A percentile compares a stretch with the other conserved stretches of the same genome.
Evolutionary conservation across 2,797 vertebrate genomes (phyloP).

Genomic region (Spinus olivaceus): DNA sequence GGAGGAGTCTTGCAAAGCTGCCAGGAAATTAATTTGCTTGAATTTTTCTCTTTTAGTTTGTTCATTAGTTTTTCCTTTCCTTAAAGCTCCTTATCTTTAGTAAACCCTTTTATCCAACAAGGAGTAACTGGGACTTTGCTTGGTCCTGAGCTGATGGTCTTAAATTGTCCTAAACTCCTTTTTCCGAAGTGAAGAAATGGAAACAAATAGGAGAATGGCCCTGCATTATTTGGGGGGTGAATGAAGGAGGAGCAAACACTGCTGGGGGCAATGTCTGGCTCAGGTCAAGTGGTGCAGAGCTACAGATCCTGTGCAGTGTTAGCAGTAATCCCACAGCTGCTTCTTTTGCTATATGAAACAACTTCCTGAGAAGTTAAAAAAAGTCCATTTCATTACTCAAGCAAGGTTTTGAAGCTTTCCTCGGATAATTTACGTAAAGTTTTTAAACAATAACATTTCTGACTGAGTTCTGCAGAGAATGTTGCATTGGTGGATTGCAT

Average conservation of each 20-base stretch:
- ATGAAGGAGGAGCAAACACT: background rate
- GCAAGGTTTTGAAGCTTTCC: background rate
- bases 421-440: background rate
- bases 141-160: background rate
- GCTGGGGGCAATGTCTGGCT: rapidly evolving
- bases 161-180: background rate
- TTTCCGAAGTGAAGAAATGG: background rate
- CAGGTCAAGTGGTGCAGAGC: background rate
- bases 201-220: background rate
- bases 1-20: background rate
- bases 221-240: background rate
- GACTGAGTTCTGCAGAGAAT: background rate
- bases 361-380: background rate
- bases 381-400: background rate
- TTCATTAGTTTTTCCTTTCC: background rate
- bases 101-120: background rate
- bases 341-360: background rate
- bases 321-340: background rate
- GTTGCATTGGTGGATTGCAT: background rate
- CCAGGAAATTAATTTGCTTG: background rate
- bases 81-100: background rate
- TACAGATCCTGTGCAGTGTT: background rate
- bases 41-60: background rate
- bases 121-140: background rate
- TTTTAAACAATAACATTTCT: background rate